Percentiles rank a stretch among this genome's conserved stretches.
These are phyloP conservation scores for Scytalopus superciliaris DNA, from an alignment of 2,113 vertebrate species.

Conservation along the genomic window DNA sequence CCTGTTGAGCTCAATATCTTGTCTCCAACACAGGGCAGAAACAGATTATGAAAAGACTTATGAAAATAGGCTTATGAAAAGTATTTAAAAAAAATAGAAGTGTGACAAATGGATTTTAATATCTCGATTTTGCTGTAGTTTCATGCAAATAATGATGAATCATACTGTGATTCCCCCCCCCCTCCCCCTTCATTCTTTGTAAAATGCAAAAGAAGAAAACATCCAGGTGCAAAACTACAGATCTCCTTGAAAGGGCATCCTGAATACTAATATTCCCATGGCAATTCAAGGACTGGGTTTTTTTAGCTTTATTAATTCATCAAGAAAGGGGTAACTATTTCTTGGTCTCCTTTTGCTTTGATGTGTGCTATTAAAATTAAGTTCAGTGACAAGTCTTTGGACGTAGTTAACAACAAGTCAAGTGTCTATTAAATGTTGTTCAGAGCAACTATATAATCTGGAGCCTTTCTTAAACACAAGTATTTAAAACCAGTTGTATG, in stretches of 20 bases:
- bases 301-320: constrained; percentile 13
- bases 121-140: constrained; percentile 35
- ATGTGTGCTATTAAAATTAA: constrained; percentile 5
- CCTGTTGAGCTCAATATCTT: constrained; percentile 30
- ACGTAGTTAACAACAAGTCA: constrained; percentile 14
- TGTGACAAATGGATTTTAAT: constrained; percentile 30
- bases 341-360: background rate
- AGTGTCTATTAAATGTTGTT: constrained; percentile 1
- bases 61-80: constrained; percentile 29
- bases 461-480: background rate
- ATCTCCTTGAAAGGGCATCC: constrained; percentile 11
- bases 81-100: background rate
- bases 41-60: constrained; percentile 2
- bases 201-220: constrained; percentile 1
- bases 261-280: background rate
- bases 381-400: background rate
- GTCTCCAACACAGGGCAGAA: background rate
- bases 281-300: background rate
- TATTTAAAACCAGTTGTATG: background rate
- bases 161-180: background rate
- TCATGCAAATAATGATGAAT: constrained; percentile 46
- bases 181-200: background rate
- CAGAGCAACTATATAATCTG: background rate
- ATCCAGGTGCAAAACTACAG: background rate
- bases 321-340: background rate